Evolutionary conservation across 37 sponge, comb jelly and placozoan genomes (phyloP), one percentile per base, ranked within the genome.

Genomic region (Oopsacas minuta): DNA sequence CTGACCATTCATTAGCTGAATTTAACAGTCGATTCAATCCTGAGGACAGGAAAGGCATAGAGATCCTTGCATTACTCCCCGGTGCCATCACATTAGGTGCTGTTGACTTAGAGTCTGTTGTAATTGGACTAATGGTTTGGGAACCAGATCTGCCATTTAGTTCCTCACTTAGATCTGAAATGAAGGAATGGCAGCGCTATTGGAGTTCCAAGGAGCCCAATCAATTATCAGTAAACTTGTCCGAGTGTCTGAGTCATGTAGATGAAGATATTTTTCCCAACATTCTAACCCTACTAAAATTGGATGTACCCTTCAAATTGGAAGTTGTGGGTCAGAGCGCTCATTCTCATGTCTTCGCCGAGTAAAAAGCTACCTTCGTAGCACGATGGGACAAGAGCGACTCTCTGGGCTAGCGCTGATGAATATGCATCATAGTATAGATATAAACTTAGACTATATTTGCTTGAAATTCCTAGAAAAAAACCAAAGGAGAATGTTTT

Each of bases 171-270:
- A 12, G 75, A 61, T 61, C 75, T 61, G 75, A 25, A 61, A 34
- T 61, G 75, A 61, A 61, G 75, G 75, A 61, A 61, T 61, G 75
- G 75, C 75, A 61, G 75, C 75, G 75, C 28, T 61, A 61, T 61
- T 61, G 30, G 22, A 61, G 30, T 61, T 61, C 75, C 75, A 12
- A 61, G 22, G 75, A 12, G 75, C 75, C 7, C 75, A 61, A 61
- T 12, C 75, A 61, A 61, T 61, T 61, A 61, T 61, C 75, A 61
- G 15, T 61, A n/a, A 61, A 61, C 75, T 61, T 61, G 75, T 12
- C 75, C 32, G 75, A 61, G 75, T 61, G 75, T 3, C 75, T 61
- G 28, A n/a, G 75, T 61, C 75, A 61, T 61, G 75, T 3, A n/a
- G 7, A 61, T 61, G 75, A 61, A 10, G 75, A 61, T 61, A 61